These are phyloP conservation scores for Tachina lurida DNA, from an alignment of 2,888 invertebrate species.

Conservation along the genomic window DNA sequence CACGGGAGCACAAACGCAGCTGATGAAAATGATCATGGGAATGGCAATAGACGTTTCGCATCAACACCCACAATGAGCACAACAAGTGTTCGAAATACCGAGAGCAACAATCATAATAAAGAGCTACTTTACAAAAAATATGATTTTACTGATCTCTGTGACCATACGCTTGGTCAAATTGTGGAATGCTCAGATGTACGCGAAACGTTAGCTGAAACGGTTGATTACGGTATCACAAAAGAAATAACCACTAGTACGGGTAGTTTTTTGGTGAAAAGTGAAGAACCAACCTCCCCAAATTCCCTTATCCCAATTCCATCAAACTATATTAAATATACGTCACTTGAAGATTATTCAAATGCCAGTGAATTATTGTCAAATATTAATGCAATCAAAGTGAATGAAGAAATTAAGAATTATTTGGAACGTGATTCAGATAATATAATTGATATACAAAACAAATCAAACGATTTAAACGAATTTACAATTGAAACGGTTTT, in stretches of 20 bases:
- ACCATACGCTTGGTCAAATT: conserved; percentile 58
- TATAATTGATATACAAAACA: background rate
- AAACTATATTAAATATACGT: conserved; percentile 51
- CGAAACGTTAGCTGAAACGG: conserved; percentile 79
- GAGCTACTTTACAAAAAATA: conserved; percentile 19
- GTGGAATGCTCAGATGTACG: conserved; percentile 78
- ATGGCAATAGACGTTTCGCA: conserved; percentile 35
- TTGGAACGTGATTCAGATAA: conserved; percentile 52
- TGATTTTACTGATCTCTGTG: conserved; percentile 65
- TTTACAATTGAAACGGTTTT: conserved; percentile 10
- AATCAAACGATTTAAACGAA: conserved; percentile 23
- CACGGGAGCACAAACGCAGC: conserved; percentile 42
- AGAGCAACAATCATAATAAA: conserved; percentile 47
- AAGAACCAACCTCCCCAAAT: conserved; percentile 51
- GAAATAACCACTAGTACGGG: conserved; percentile 56
- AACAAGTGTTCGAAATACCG: conserved; percentile 66
- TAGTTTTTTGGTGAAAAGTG: conserved; percentile 60
- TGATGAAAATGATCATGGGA: conserved; percentile 24
- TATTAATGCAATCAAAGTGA: conserved; percentile 45
- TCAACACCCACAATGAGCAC: conserved; percentile 70
- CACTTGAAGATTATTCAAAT: conserved; percentile 49
- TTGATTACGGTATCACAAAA: conserved; percentile 67
- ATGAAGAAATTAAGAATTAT: conserved; percentile 21
- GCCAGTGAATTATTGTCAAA: conserved; percentile 63
- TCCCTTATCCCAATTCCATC: conserved; percentile 48